phyloP scores from a whole-genome alignment of 2,113 vertebrate genomes.

The Serilophus lunatus region DNA sequence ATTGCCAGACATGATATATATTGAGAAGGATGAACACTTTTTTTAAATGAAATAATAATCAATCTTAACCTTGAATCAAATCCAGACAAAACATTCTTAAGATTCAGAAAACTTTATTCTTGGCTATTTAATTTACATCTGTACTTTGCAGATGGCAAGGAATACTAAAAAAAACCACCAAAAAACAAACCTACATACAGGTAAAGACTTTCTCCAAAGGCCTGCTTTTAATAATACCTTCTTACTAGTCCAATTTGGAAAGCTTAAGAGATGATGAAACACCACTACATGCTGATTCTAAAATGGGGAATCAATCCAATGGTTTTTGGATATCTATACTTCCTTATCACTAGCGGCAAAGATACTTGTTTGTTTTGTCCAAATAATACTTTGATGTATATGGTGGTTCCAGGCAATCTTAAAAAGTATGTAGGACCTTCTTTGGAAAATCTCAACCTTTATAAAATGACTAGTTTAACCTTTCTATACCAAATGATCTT shows the following conservation, averaged over 20 bases:
- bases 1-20: neutral
- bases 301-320: neutral
- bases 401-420: neutral
- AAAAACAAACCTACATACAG: fast-evolving
- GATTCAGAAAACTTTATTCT: neutral
- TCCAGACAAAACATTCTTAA: neutral
- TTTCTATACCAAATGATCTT: neutral
- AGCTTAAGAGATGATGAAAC: neutral
- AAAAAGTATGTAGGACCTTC: neutral
- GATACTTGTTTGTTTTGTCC: neutral
- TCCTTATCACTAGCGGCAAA: neutral
- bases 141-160: neutral
- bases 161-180: neutral
- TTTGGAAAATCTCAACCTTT: neutral
- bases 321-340: neutral
- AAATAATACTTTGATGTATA: neutral
- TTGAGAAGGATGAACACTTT: neutral
- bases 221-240: neutral
- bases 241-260: neutral
- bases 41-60: neutral
- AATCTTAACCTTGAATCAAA: neutral
- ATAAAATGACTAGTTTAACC: neutral
- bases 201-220: neutral
- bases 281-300: neutral
- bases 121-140: neutral